Base-by-base conservation (phyloP, 2,888 invertebrate genomes). In the Rambutsinella grinnellia region DNA sequence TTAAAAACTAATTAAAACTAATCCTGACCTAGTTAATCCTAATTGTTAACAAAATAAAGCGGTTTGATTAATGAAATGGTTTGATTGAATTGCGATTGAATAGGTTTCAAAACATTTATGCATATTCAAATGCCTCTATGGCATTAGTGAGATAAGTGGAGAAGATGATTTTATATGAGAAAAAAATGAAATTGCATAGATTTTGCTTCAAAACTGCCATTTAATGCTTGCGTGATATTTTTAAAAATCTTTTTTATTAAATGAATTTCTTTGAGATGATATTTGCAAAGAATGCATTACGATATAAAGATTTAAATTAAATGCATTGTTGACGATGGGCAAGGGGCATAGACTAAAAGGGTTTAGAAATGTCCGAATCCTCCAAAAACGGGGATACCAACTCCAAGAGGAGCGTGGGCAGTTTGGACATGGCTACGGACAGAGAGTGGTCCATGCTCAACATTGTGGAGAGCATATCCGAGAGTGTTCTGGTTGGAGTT, bases 401-500 rank as follows among this genome's bases (percentile, higher is more conserved):
- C 63, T 23, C 75, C 68, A 28, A 75, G 63, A 17, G 75, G 75
- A 51, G 67, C 51, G 24, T n/a, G 2, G 6, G 56, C 57, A 46
- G 75, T 13, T 67, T 68, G 68, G 49, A 49, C 28, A 51, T 68
- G 68, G 57, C 56, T 62, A 23, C 75, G 75, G 44, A 54, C 49
- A 27, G 61, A 53, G 51, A 75, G 19, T 8, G 75, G 75, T 49
- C 75, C 75, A 19, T 57, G 47, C 49, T 75, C 75, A 57, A 51
- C 5, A 36, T 62, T 75, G 68, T 47, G 58, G 23, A 78, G 61
- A 15, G 70, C 27, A 74, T 79, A 81, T 60, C 70, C 67, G 65
- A 74, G 28, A 15, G 70, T 57, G 68, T 65, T 78, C 65, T 81
- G 81, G 47, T 76, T 72, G 71, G 71, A 74, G 60, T 81, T 68